Evolutionary conservation across 2,888 invertebrate species (phyloP).

Genomic region (Elegia similella): DNA sequence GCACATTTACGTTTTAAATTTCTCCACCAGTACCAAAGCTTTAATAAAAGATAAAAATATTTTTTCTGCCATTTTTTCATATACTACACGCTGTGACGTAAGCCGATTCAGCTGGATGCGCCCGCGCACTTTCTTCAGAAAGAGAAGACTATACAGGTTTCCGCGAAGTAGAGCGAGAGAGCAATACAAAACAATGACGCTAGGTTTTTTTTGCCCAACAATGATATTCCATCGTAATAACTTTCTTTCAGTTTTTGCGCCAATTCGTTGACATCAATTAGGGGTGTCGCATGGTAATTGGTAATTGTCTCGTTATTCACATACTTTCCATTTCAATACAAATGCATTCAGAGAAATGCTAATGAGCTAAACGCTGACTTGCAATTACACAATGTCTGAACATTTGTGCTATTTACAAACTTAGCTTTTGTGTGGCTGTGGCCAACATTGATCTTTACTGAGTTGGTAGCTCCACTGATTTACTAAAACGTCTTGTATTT

Average conservation of each 20-base stretch:
- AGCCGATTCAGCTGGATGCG: constrained; percentile 55
- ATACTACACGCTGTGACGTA: constrained; percentile 62
- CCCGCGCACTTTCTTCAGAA: constrained; percentile 72
- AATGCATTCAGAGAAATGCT: not conserved
- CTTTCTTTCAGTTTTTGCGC: constrained; percentile 68
- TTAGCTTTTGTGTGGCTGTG: no score
- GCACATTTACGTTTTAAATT: no score
- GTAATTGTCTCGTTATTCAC: not conserved
- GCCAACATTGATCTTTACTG: no score
- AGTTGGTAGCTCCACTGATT: no score
- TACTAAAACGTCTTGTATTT: no score
- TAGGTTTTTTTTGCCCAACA: constrained; percentile 51
- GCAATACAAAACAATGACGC: constrained; percentile 62
- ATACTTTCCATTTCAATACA: constrained; percentile 11
- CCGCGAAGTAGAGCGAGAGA: constrained; percentile 40
- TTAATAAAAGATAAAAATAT: no score
- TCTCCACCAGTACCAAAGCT: no score
- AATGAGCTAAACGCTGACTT: not conserved
- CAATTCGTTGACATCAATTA: constrained; percentile 59
- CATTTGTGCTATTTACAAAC: no score
- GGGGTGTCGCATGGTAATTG: constrained; percentile 26
- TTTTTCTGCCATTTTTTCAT: constrained; percentile 26
- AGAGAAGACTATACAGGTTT: constrained; percentile 38
- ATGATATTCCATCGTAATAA: constrained; percentile 59
- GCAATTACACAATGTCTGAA: not conserved